Evolutionary conservation across 2,113 vertebrate genomes (phyloP).

Genomic region (Marmota flaviventris): DNA sequence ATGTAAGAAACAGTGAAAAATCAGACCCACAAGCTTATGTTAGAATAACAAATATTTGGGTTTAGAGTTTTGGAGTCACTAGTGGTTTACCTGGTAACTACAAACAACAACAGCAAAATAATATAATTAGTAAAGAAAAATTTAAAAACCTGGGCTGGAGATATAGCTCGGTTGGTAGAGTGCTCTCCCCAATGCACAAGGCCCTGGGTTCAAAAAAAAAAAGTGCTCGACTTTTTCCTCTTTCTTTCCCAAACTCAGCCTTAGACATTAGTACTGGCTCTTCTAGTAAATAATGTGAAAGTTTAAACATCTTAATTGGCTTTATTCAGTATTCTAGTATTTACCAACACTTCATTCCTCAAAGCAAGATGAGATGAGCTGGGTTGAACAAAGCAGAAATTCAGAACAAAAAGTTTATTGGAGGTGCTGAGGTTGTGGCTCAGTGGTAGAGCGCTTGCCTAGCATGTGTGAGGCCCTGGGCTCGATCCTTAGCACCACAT

Average conservation of each 20-base stretch:
- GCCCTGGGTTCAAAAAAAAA: too few relatives aligned
- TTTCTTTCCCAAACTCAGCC: neutral
- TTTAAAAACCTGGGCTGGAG: neutral
- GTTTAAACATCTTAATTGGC: neutral
- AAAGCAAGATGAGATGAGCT: neutral
- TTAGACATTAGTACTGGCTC: neutral
- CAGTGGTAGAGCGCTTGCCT: too few relatives aligned
- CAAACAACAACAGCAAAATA: neutral
- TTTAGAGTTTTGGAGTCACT: conserved; percentile 5
- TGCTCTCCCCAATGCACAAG: too few relatives aligned
- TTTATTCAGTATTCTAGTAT: neutral
- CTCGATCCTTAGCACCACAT: too few relatives aligned
- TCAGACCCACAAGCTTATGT: neutral
- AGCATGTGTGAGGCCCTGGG: too few relatives aligned
- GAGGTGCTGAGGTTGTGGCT: too few relatives aligned
- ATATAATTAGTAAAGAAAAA: neutral
- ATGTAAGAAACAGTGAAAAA: neutral
- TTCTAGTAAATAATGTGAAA: neutral
- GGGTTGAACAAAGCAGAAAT: neutral
- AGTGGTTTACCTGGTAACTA: neutral
- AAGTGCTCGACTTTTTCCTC: neutral
- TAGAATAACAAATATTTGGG: neutral
- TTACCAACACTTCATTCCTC: neutral
- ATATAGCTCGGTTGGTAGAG: too few relatives aligned
- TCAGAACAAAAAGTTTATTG: neutral